A percentile compares a stretch with the other conserved stretches of the same genome.
phyloP scores from a whole-genome alignment of 2,888 invertebrate species.

The Uloborus plumipes region DNA sequence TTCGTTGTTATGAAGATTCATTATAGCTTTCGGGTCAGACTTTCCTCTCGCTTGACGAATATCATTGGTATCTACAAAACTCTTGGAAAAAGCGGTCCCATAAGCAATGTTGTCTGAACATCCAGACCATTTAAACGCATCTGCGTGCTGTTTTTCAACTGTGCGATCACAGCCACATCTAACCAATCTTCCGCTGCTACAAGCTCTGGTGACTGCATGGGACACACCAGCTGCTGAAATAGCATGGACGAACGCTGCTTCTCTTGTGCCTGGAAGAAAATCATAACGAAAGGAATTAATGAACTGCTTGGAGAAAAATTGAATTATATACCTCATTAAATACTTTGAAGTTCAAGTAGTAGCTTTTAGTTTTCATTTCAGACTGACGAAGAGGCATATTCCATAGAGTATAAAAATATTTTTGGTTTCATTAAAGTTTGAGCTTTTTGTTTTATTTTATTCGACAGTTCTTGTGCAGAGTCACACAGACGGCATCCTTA shows the following conservation, averaged over 20 bases:
- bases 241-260: slow-evolving; percentile 67
- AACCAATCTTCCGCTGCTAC: slow-evolving; percentile 69
- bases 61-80: slow-evolving; percentile 70
- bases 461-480: too few relatives aligned
- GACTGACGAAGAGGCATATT: too few relatives aligned
- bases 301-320: neutral
- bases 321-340: too few relatives aligned
- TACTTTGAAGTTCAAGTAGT: too few relatives aligned
- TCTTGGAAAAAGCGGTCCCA: slow-evolving; percentile 70
- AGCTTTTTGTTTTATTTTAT: too few relatives aligned
- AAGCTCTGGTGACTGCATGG: slow-evolving; percentile 70
- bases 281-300: slow-evolving; percentile 1
- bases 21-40: slow-evolving; percentile 69
- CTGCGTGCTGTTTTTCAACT: slow-evolving; percentile 67
- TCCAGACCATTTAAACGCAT: slow-evolving; percentile 71
- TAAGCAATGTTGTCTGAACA: slow-evolving; percentile 71
- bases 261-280: slow-evolving; percentile 66
- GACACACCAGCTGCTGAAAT: slow-evolving; percentile 67
- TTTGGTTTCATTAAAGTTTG: too few relatives aligned
- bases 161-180: slow-evolving; percentile 72
- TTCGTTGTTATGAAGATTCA: slow-evolving; percentile 73
- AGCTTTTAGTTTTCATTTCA: too few relatives aligned
- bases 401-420: too few relatives aligned
- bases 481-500: too few relatives aligned
- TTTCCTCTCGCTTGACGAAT: slow-evolving; percentile 66